These are phyloP conservation scores for Oxycera nigricornis DNA, from an alignment of 2,888 invertebrate species.

Conservation along the genomic window DNA sequence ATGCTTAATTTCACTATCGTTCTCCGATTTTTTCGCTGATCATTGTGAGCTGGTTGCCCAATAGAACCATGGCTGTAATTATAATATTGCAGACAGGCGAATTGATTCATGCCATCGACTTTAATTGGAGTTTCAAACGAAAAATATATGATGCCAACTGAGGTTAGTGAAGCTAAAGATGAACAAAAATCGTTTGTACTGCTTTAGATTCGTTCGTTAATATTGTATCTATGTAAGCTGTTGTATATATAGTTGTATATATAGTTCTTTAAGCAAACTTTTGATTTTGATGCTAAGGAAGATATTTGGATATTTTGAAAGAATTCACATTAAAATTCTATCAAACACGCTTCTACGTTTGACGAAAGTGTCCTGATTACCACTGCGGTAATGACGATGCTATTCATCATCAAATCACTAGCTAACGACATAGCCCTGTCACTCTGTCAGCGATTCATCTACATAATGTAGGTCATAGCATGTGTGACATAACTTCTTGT, in stretches of 20 bases:
- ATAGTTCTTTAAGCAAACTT: no score
- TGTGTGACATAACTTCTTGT: conserved; percentile 28
- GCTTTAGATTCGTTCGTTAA: background rate
- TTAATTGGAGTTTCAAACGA: background rate
- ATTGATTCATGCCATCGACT: background rate
- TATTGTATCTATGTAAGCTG: background rate
- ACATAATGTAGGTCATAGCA: conserved; percentile 18
- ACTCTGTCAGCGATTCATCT: background rate
- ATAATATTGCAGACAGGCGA: background rate
- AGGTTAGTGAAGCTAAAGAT: background rate
- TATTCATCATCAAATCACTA: background rate
- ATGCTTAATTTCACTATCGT: background rate
- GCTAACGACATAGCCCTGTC: background rate
- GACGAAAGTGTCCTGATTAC: background rate
- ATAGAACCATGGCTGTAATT: conserved; percentile 1
- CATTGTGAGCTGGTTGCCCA: conserved; percentile 3
- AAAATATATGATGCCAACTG: background rate
- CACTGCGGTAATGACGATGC: background rate
- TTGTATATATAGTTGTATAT: no score
- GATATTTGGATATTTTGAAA: no score
- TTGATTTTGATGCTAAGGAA: no score
- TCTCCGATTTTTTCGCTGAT: background rate
- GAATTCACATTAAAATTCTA: no score
- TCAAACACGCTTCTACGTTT: no score
- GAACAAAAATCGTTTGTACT: background rate